phyloP scores from a whole-genome alignment of 2,797 vertebrate species.

The Coluber constrictor region DNA sequence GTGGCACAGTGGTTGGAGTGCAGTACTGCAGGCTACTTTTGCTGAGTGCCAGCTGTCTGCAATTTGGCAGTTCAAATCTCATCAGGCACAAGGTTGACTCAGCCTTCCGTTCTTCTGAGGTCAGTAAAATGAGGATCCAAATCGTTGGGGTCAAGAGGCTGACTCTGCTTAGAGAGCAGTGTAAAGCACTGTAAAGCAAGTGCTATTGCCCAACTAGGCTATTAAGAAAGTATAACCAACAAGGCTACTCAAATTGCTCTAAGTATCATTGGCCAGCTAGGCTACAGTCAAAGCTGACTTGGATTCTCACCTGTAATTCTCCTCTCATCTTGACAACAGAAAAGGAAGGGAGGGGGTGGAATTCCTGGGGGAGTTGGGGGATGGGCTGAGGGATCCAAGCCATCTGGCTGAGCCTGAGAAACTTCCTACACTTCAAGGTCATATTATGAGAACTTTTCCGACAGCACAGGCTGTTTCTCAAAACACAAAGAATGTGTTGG shows the following conservation, averaged over 20 bases:
- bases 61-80: no score
- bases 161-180: no score
- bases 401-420: neutral
- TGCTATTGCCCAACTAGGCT: neutral
- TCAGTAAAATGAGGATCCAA: no score
- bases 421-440: neutral
- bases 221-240: neutral
- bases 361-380: neutral
- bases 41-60: no score
- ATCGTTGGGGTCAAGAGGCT: no score
- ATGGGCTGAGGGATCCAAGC: neutral
- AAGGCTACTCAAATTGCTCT: neutral
- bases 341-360: neutral
- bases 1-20: no score
- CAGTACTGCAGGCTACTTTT: no score
- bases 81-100: no score
- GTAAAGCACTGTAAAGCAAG: no score
- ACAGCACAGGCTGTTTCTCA: neutral
- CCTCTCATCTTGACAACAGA: neutral
- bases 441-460: neutral
- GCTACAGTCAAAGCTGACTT: neutral
- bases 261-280: neutral
- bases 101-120: no score
- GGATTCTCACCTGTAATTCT: neutral
- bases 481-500: neutral